phyloP scores from a whole-genome alignment of 2,113 vertebrate genomes.

The Eudyptes chrysolophus region DNA sequence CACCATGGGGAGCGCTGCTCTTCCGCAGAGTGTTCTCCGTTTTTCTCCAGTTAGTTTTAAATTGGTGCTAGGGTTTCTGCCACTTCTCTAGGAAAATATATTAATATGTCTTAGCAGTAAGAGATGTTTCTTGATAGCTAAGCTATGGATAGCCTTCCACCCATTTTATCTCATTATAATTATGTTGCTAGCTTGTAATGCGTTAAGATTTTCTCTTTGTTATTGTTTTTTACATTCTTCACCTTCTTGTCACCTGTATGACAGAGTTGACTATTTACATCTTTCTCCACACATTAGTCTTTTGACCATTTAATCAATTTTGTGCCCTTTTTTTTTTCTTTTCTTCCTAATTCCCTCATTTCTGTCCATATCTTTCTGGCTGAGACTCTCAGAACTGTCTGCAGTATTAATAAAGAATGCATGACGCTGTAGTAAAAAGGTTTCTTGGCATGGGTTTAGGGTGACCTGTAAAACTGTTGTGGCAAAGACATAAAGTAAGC shows the following conservation, averaged over 20 bases:
- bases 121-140: neutral
- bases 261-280: neutral
- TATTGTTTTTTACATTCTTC: neutral
- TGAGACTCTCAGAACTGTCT: neutral
- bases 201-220: neutral
- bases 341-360: neutral
- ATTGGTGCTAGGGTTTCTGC: conserved; percentile 38
- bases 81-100: neutral
- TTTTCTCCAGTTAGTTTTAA: conserved; percentile 40
- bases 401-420: conserved; percentile 11
- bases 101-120: conserved; percentile 26
- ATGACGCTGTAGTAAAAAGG: neutral
- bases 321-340: neutral
- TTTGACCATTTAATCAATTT: neutral
- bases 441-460: neutral
- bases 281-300: neutral
- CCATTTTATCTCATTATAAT: neutral
- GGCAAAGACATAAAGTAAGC: neutral
- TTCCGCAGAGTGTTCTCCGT: neutral
- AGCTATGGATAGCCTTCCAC: neutral
- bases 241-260: neutral
- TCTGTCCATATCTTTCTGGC: neutral
- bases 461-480: neutral
- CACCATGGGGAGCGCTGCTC: neutral
- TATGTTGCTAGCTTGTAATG: neutral